A percentile compares a stretch with the other conserved stretches of the same genome.
Evolutionary conservation across 2,113 vertebrate species (phyloP).

Genomic region (Melanocharis versteri): DNA sequence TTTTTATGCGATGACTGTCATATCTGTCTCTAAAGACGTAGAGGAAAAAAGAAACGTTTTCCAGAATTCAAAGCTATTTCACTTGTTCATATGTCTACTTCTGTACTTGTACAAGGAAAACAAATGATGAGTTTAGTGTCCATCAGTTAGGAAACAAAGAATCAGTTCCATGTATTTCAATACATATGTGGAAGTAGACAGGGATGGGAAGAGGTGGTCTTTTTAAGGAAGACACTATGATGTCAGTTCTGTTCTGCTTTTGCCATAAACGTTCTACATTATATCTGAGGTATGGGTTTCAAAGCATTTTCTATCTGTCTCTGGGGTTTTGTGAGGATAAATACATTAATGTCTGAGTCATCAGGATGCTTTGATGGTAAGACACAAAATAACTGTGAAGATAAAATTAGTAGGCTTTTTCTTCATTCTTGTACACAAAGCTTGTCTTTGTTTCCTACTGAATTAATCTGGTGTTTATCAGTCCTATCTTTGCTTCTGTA

Average conservation of each 20-base stretch:
- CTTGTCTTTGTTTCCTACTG: not conserved
- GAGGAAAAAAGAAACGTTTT: not conserved
- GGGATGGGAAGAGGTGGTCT: not conserved
- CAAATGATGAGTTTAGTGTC: not conserved
- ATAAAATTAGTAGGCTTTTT: not conserved
- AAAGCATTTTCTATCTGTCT: not conserved
- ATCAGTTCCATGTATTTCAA: not conserved
- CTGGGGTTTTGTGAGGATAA: not conserved
- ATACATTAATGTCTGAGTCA: not conserved
- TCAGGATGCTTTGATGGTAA: not conserved
- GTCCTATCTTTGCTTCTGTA: not conserved
- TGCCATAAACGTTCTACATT: not conserved
- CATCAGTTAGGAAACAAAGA: not conserved
- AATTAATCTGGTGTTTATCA: not conserved
- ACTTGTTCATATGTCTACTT: not conserved
- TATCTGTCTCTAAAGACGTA: not conserved
- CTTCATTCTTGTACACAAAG: not conserved
- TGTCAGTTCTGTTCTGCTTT: not conserved
- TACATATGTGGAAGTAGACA: not conserved
- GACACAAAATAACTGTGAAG: not conserved
- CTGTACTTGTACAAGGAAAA: not conserved
- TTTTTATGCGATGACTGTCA: not conserved
- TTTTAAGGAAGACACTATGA: not conserved
- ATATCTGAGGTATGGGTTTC: not conserved
- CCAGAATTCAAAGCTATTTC: not conserved